These are phyloP conservation scores for Aelia acuminata DNA, from an alignment of 2,888 invertebrate species.

Conservation along the genomic window DNA sequence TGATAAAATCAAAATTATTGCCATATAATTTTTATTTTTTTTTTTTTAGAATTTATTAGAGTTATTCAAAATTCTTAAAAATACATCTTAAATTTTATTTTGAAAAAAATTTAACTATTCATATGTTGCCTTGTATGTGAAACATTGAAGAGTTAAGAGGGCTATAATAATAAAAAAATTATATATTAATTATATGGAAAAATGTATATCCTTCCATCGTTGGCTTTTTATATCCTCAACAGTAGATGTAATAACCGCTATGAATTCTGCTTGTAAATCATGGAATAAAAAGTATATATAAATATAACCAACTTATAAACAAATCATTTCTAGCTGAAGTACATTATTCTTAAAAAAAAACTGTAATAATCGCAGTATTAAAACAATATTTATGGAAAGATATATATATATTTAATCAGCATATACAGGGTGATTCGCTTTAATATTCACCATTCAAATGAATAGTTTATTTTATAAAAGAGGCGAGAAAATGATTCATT, in stretches of 20 bases:
- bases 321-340: conserved; percentile 54
- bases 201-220: conserved; percentile 54
- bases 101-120: conserved; percentile 16
- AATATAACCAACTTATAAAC: conserved; percentile 46
- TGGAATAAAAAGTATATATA: conserved; percentile 49
- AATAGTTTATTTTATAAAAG: not conserved
- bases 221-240: conserved; percentile 57
- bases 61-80: not conserved
- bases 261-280: conserved; percentile 53
- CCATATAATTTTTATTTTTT: not conserved
- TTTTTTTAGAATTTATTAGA: conserved; percentile 35
- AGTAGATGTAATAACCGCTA: conserved; percentile 47
- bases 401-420: conserved; percentile 22
- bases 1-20: conserved; percentile 52
- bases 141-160: conserved; percentile 42
- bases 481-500: not conserved
- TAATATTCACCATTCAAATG: not conserved
- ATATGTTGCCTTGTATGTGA: conserved; percentile 34
- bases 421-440: not conserved
- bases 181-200: conserved; percentile 41
- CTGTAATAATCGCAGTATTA: conserved; percentile 54
- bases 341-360: conserved; percentile 51
- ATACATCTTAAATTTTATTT: not conserved
- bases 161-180: conserved; percentile 32
- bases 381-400: conserved; percentile 54